Conservation (phyloP, 2,797 vertebrate species). For the Anabas testudineus region DNA sequence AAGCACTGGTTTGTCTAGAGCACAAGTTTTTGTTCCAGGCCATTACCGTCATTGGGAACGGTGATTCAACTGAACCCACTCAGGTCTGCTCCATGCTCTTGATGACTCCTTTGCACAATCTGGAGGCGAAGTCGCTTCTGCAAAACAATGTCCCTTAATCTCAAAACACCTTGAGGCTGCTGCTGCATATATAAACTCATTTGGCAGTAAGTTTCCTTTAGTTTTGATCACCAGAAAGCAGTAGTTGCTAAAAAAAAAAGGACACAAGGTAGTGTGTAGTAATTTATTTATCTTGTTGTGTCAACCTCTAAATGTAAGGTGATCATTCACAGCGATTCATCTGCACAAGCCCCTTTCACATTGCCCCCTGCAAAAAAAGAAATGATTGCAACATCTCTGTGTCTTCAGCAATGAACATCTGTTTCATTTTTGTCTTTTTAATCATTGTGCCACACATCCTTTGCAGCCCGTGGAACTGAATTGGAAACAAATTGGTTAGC, state of each 20-base stretch:
- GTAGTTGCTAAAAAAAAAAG: neutral
- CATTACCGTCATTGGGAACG: slow-evolving; percentile 58
- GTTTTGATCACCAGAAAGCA: neutral
- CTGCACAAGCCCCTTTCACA: neutral
- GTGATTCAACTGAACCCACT: slow-evolving; percentile 45
- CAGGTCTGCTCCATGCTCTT: slow-evolving; percentile 40
- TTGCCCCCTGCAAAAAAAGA: neutral
- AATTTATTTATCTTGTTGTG: neutral
- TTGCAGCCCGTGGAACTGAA: slow-evolving; percentile 29
- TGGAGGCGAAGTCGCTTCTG: slow-evolving; percentile 27
- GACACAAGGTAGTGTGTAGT: no score
- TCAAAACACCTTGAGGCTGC: neutral
- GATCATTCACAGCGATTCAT: neutral
- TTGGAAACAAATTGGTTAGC: slow-evolving; percentile 59
- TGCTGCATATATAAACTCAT: neutral
- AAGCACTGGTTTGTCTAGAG: slow-evolving; percentile 38
- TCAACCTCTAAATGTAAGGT: neutral
- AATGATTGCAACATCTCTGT: slow-evolving; percentile 9
- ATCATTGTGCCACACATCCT: slow-evolving; percentile 36
- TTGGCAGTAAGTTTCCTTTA: neutral
- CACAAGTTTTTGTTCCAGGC: slow-evolving; percentile 64
- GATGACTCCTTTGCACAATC: slow-evolving; percentile 35
- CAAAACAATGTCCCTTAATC: neutral
- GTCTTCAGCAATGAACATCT: slow-evolving; percentile 48
- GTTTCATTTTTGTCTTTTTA: slow-evolving; percentile 35